Evolutionary conservation across 2,888 invertebrate species (phyloP).

Genomic region (Pardosa pseudoannulata): DNA sequence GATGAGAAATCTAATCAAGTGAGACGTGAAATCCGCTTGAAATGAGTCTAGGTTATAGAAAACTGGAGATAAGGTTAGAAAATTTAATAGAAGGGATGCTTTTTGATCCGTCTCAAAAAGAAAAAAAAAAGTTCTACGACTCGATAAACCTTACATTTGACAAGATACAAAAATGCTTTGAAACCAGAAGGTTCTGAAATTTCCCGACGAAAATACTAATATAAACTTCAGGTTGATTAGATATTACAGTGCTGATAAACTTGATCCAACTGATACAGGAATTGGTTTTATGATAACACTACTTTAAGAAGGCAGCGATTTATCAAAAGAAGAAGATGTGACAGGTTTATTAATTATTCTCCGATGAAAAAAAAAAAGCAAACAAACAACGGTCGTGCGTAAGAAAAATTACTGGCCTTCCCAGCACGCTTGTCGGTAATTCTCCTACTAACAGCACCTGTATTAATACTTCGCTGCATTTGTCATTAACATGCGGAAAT

Average conservation of each 20-base stretch:
- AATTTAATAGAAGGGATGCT: slow-evolving; percentile 60
- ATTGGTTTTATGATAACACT: no score
- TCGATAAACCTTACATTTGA: slow-evolving; percentile 30
- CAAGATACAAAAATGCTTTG: slow-evolving; percentile 22
- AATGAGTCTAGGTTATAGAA: slow-evolving; percentile 50
- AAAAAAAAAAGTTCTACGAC: slow-evolving; percentile 16
- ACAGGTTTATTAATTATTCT: no score
- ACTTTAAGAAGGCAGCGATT: no score
- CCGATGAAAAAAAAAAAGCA: no score
- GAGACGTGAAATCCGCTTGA: slow-evolving; percentile 62
- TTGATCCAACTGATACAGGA: neutral
- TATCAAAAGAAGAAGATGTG: no score
- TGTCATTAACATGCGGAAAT: slow-evolving; percentile 1
- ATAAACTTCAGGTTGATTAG: slow-evolving; percentile 37
- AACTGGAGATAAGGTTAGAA: slow-evolving; percentile 49
- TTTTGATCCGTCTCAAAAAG: neutral
- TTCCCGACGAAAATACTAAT: slow-evolving; percentile 22
- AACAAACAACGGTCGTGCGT: no score
- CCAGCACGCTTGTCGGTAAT: neutral
- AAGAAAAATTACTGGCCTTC: no score
- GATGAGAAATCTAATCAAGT: slow-evolving; percentile 67
- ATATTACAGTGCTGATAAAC: neutral
- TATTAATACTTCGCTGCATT: neutral
- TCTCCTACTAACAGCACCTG: neutral
- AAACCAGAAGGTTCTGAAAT: slow-evolving; percentile 24